Conservation (phyloP, 2,113 vertebrate species). For the Ciconia stormi region DNA sequence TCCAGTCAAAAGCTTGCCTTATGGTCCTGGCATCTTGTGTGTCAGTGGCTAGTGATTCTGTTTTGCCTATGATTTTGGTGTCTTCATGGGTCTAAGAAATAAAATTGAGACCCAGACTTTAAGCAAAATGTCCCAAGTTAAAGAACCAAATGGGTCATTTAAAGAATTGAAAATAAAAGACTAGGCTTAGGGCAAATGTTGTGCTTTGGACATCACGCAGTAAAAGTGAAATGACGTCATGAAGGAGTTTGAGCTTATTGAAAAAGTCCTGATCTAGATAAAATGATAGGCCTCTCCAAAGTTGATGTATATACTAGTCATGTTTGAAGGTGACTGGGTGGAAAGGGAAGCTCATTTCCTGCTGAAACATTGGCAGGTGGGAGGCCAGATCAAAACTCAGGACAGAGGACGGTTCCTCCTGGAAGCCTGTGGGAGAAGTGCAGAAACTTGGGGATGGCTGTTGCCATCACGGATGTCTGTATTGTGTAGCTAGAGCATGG, state of each 20-base stretch:
- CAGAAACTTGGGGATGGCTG: neutral
- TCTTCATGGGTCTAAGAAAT: neutral
- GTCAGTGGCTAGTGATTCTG: neutral
- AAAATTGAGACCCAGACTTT: neutral
- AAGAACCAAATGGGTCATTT: neutral
- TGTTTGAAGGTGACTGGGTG: neutral
- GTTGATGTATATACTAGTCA: neutral
- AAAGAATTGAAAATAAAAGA: neutral
- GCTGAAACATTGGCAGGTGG: neutral
- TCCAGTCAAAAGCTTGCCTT: neutral
- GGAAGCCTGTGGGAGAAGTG: neutral
- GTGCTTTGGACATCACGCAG: neutral
- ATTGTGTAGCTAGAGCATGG: neutral
- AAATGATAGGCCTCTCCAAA: neutral
- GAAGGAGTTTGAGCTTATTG: neutral
- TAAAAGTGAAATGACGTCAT: neutral
- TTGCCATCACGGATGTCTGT: fast-evolving
- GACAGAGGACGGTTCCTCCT: neutral
- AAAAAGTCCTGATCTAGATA: neutral
- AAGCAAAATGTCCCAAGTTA: neutral
- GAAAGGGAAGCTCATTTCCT: neutral
- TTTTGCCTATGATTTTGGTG: neutral
- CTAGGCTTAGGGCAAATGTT: neutral
- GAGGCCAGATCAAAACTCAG: neutral
- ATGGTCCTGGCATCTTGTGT: neutral